These are phyloP conservation scores for Epinotia demarniana DNA, from an alignment of 2,888 invertebrate genomes.

Conservation along the genomic window DNA sequence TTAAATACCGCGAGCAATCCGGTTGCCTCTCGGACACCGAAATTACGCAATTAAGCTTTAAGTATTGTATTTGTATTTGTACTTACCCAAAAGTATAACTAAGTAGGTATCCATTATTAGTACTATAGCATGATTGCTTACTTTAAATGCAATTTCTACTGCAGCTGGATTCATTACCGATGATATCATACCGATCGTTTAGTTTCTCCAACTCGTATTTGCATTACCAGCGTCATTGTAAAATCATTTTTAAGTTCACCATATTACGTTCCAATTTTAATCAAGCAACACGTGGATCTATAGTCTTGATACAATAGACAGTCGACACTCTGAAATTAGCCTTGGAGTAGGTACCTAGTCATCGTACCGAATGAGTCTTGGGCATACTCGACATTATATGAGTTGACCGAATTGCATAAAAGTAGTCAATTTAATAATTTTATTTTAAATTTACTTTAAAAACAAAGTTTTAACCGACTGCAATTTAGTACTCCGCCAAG, in stretches of 20 bases:
- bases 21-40: no score
- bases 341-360: conserved; percentile 22
- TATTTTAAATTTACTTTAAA: no score
- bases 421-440: no score
- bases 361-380: background rate
- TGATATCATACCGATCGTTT: conserved; percentile 20
- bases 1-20: no score
- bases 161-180: conserved; percentile 22
- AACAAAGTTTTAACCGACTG: no score
- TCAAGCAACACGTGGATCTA: background rate
- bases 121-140: background rate
- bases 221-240: background rate
- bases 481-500: no score
- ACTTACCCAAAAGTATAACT: no score
- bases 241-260: background rate
- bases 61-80: no score
- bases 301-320: background rate
- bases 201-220: background rate
- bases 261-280: background rate
- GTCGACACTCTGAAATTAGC: conserved; percentile 21
- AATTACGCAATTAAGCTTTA: no score
- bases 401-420: no score
- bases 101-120: no score
- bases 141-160: conserved; percentile 18
- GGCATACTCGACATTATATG: background rate